Base-by-base conservation (phyloP, 2,888 invertebrate species). In the Petrophora chlorosata region DNA sequence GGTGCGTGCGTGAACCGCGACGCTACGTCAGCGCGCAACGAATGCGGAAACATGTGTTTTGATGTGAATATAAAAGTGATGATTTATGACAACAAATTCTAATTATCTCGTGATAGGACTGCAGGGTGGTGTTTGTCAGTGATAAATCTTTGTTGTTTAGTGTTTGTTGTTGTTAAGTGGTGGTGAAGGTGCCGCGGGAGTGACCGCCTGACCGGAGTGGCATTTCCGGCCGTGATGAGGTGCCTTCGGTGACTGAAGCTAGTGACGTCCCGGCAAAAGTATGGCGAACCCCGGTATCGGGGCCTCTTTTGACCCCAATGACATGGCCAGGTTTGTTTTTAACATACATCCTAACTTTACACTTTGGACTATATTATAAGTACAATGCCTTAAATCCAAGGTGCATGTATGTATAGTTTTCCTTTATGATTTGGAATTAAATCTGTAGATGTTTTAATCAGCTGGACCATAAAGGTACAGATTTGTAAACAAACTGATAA, bases 241-340 rank as follows among this genome's bases (percentile, higher is more conserved):
- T 73, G 68, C 67, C 49, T 64, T 63, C 75, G 82, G 73, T 81
- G 70, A 75, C 68, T 63, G 65, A 57, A 64, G 54, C 56, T 62
- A 57, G 64, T 71, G 62, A 67, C 63, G 56, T 63, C 67, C 70
- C 58, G 67, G 64, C 65, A 50, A 50, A 74, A 75, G 74, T 60
- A 90, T 90, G 89, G 86, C 89, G 70, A 88, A 84, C 70, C 80
- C 88, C 59, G 79, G 82, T 52, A 93, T 94, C 89, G 93, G 93
- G 78, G 92, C 92, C 72, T 91, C 93, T 45, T 94, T 94, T 79
- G 94, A 94, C 84, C 93, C 93, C 63, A 92, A 92, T 86, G 94
- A 94, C 73, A 93, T 92, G 87, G 91, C 92, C 81, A 93, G 93
- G 94, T 85, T 41, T 39, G 67, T 51, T n/a, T n/a, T n/a, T n/a